Evolutionary conservation across 2,888 invertebrate species (phyloP), one percentile per base, ranked within the genome.

Genomic region (Aphidius colemani): DNA sequence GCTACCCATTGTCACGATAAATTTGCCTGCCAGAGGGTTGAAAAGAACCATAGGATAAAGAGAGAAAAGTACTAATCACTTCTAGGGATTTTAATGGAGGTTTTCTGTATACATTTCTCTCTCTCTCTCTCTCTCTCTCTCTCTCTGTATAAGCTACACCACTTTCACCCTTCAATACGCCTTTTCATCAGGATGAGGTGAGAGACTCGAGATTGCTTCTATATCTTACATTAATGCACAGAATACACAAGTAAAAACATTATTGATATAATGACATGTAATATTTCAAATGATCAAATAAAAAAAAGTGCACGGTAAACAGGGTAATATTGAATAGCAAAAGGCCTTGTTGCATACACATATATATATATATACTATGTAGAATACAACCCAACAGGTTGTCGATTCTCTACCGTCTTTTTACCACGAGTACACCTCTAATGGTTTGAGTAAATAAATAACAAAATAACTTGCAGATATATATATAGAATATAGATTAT

Each of bases 51-150:
- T 50, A 65, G 66, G 63, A 68, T 66, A 64, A 64, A 68, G 70
- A 70, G 68, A 68, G 71, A 44, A 60, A 70, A 75, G 78, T 78
- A 80, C 81, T 82, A 82, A 82, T 82, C 81, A 81, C 81, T 82
- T 81, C 78, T 78, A 75, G 78, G 77, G 81, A 82, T 78, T 82
- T 81, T 82, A 82, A 81, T 82, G 82, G 82, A 82, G 80, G 78
- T 82, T 82, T 82, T 81, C 82, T 82, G 81, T 82, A 79, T 78
- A 73, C 77, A n/a, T n/a, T n/a, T n/a, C n/a, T n/a, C n/a, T n/a
- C n/a, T n/a, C n/a, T n/a, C n/a, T n/a, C n/a, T n/a, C n/a, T n/a
- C n/a, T n/a, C n/a, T n/a, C n/a, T n/a, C n/a, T n/a, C n/a, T n/a
- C 78, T 30, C 30, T 30, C 5, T 30, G 5, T 8, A 39, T 43